Base-by-base conservation (phyloP, 2,113 vertebrate species). In the Orientallactaga bullata region DNA sequence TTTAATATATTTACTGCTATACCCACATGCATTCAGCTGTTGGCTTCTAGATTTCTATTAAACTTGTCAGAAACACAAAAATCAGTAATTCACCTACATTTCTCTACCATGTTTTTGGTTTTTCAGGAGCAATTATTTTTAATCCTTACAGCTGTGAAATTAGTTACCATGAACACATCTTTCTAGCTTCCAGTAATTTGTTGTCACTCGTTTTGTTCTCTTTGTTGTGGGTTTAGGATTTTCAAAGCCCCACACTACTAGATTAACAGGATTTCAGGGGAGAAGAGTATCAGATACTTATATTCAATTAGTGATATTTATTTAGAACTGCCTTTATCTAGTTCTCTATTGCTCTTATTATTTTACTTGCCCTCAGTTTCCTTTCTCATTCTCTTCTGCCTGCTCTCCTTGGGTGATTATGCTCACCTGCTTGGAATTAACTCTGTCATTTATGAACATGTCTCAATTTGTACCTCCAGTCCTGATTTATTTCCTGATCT, bases 1-100 rank as follows among this genome's bases (percentile, higher is more conserved):
- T 5, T 85, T 88, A 90, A 66, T 85, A 81, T 58, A n/a, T 90
- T 95, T 88, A 55, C 15, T 92, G 47, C 47, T 78, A 51, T 88
- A 66, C 3, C 17, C 51, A 72, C 12, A 61, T 35, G n/a, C 80
- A 82, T 85, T 93, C 42, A 91, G 20, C 69, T 91, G 12, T 81
- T 80, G 32, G 39, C 7, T 39, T 73, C 65, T n/a, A 73, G 32
- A 69, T 71, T 93, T 72, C 8, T 80, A 80, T 28, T 68, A 92
- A 55, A 13, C 42, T 87, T 90, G n/a, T 84, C 51, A 89, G 9
- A 74, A 65, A 74, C 4, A 68, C 4, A 92, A 89, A 96, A 84
- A 60, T 86, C 30, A 79, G 18, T 55, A 73, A 42, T 85, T 37
- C 51, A 4, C 2, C 2, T 35, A 35, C 2, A 87, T 55, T 10